Percentiles rank a stretch among this genome's conserved stretches.
These are phyloP conservation scores for Platorchestia sp. DNA, from an alignment of 1,140 invertebrate species.

Conservation along the genomic window DNA sequence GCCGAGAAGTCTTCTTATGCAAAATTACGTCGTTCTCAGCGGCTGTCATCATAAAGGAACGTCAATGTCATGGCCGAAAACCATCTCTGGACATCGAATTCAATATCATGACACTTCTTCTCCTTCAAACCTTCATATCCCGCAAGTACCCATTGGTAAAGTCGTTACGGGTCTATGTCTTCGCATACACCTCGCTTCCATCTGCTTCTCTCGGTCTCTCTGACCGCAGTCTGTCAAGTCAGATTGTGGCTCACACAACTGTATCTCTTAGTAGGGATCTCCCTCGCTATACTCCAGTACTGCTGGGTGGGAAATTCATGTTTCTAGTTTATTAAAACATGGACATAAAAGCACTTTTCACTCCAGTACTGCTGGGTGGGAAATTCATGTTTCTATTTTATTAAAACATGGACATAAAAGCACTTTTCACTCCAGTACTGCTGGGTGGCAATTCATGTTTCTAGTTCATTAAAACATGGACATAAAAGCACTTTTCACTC, in stretches of 20 bases:
- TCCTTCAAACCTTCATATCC: neutral
- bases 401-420: too few species aligned
- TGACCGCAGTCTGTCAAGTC: neutral
- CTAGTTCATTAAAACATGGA: too few species aligned
- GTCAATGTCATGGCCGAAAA: neutral
- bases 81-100: slow-evolving; percentile 8
- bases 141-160: neutral
- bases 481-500: too few species aligned
- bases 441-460: too few species aligned
- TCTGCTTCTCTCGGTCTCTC: neutral
- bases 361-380: neutral
- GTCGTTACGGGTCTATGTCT: neutral
- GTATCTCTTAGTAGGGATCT: neutral
- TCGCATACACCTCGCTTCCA: neutral
- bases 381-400: too few species aligned
- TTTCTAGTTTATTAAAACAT: too few species aligned
- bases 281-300: neutral
- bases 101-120: slow-evolving; percentile 20
- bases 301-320: too few species aligned
- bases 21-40: neutral
- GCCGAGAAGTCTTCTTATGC: neutral
- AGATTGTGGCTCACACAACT: neutral
- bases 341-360: too few species aligned
- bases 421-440: neutral
- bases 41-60: neutral